These are phyloP conservation scores for Calvadosia cruxmelitensis DNA, from an alignment of 30 jellyfish, hydroid and myxozoan species.

Conservation along the genomic window DNA sequence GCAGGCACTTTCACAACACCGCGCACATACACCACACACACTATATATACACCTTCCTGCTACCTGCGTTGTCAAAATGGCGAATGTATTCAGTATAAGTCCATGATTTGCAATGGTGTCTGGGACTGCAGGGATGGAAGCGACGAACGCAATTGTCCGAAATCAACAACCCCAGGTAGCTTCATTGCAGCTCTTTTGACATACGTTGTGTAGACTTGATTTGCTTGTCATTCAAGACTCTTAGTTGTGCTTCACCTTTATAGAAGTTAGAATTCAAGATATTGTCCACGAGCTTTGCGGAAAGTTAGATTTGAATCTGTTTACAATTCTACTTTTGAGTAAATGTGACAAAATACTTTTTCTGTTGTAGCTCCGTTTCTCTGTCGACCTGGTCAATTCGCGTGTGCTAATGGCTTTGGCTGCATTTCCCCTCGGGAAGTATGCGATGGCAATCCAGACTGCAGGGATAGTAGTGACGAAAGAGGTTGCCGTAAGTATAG, in stretches of 20 bases:
- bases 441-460: conserved; percentile 50
- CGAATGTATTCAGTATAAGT: conserved; percentile 27
- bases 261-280: no score
- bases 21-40: neutral
- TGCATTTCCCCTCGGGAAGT: neutral
- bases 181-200: neutral
- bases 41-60: neutral
- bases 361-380: neutral
- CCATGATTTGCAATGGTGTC: conserved; percentile 34
- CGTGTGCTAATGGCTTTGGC: conserved; percentile 20
- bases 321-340: neutral
- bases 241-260: no score
- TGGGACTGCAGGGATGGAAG: conserved; percentile 34
- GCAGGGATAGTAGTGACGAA: conserved; percentile 75
- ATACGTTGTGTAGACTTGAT: no score
- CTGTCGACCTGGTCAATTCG: neutral
- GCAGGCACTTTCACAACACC: neutral
- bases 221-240: no score
- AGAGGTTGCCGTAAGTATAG: conserved; percentile 44
- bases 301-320: no score
- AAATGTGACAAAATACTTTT: neutral
- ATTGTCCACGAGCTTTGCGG: no score
- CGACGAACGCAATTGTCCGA: conserved; percentile 18
- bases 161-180: conserved; percentile 4
- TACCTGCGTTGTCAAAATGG: conserved; percentile 50